Evolutionary conservation across 2,797 vertebrate genomes (phyloP), one percentile per base, ranked within the genome.

Genomic region (Diglossa cyanea): DNA sequence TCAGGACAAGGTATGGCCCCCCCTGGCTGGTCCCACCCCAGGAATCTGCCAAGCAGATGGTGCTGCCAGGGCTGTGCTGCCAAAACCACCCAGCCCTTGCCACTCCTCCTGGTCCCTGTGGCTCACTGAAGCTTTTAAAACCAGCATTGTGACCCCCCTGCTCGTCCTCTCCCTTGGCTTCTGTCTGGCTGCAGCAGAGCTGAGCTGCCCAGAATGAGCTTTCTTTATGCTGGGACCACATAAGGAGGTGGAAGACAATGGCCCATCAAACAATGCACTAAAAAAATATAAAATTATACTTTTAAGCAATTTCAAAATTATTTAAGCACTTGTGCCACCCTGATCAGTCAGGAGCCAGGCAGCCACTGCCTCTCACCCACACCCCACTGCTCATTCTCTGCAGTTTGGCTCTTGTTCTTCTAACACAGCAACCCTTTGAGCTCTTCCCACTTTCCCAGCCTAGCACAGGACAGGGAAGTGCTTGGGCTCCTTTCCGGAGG

Each of bases 71-170:
- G 55, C 39, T 86, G 66, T n/a, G 40, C 62, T 85, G 71, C 40
- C 63, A 58, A 91, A 82, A 55, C 18, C 78, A 60, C 4, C 21
- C 68, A 57, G 42, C 24, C 74, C 42, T 79, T 0, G 0, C 54
- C 0, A 0, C 16, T 72, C 66, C 40, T 89, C 31, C 33, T 7
- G 4, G 0, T 30, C 28, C 70, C 74, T 18, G 24, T 0, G 3
- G 48, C 70, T 53, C 83, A 30, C 55, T 5, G 3, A 16, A 66
- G 19, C 17, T 72, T 70, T 53, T 11, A 35, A 3, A 42, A 15
- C 0, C 25, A 4, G 42, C n/a, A 24, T 3, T 2, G 6, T 3
- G 6, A 33, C 28, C 6, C 18, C 13, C 31, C 45, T 53, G 1
- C 44, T 33, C 0, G 0, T 26, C 21, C 51, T 53, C 39, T 33